These are phyloP conservation scores for Dicyema japonicum DNA, from an alignment of 1,140 invertebrate species.

Conservation along the genomic window DNA sequence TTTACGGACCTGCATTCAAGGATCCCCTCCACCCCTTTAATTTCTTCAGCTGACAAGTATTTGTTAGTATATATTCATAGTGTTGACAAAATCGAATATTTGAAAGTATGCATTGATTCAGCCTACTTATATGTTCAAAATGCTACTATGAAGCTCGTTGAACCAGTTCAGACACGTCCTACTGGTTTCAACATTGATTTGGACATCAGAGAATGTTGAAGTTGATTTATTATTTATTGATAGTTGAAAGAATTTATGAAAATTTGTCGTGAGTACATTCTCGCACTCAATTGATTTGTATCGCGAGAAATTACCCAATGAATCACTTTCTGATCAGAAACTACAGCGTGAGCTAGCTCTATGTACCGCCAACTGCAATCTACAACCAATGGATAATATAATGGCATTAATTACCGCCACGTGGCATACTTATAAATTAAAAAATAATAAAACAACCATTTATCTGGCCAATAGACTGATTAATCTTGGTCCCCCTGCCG, in stretches of 20 bases:
- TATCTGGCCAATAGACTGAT: conserved; percentile 63
- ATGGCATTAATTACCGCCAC: conserved; percentile 71
- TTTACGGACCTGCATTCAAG: conserved; percentile 41
- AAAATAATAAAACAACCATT: conserved; percentile 69
- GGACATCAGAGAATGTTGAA: background rate
- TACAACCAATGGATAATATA: conserved; percentile 77
- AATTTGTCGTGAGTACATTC: conserved; percentile 71
- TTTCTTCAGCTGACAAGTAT: conserved; percentile 49
- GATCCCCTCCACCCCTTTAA: conserved; percentile 37
- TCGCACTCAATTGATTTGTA: conserved; percentile 55
- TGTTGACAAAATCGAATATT: conserved; percentile 45
- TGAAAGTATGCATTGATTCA: too few species aligned
- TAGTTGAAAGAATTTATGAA: conserved; percentile 59
- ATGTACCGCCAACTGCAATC: conserved; percentile 82
- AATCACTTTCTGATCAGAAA: conserved; percentile 21
- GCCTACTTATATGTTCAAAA: too few species aligned
- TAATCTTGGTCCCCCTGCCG: conserved; percentile 61
- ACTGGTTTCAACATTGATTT: conserved; percentile 23
- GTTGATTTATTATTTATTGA: conserved; percentile 2
- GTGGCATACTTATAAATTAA: conserved; percentile 83
- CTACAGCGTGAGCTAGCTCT: conserved; percentile 39
- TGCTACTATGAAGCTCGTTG: too few species aligned
- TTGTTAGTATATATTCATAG: conserved; percentile 2
- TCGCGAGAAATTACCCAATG: conserved; percentile 59
- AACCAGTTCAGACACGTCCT: conserved; percentile 49